Percentiles rank a stretch among this genome's conserved stretches.
Evolutionary conservation across 1,140 invertebrate species (phyloP).

Genomic region (Ceratitis capitata): DNA sequence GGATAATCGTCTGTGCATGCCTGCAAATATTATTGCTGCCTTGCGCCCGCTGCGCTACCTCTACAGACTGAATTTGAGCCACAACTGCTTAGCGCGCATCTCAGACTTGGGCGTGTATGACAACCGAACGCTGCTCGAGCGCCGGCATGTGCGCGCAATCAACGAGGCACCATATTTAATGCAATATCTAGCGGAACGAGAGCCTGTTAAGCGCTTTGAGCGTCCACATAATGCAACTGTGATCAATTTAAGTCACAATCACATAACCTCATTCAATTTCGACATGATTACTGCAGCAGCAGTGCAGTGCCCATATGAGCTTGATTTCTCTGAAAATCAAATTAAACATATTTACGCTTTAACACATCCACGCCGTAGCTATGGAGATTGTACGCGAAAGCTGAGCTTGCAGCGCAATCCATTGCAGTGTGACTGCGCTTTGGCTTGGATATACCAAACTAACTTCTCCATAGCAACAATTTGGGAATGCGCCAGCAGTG

Average conservation of each 20-base stretch:
- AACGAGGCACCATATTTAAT: neutral
- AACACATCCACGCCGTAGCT: neutral
- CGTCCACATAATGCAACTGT: neutral
- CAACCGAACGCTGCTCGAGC: neutral
- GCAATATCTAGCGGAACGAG: neutral
- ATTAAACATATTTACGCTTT: neutral
- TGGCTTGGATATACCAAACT: neutral
- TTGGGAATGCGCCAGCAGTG: neutral
- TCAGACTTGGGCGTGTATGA: neutral
- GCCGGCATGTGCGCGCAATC: neutral
- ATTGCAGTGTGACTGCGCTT: neutral
- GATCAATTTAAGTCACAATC: neutral
- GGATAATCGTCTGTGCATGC: neutral
- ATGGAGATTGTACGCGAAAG: conserved; percentile 39
- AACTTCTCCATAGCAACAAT: neutral
- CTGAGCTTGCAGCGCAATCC: neutral
- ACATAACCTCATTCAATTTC: neutral
- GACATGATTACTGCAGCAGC: neutral
- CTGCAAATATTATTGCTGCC: neutral
- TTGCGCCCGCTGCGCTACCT: neutral
- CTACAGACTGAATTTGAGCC: neutral
- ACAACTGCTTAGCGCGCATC: neutral
- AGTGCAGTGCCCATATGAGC: neutral
- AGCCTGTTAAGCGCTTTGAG: neutral
- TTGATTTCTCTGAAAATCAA: neutral